Base-by-base conservation (phyloP, 2,888 invertebrate genomes). In the Chalcosyrphus nemorum region DNA sequence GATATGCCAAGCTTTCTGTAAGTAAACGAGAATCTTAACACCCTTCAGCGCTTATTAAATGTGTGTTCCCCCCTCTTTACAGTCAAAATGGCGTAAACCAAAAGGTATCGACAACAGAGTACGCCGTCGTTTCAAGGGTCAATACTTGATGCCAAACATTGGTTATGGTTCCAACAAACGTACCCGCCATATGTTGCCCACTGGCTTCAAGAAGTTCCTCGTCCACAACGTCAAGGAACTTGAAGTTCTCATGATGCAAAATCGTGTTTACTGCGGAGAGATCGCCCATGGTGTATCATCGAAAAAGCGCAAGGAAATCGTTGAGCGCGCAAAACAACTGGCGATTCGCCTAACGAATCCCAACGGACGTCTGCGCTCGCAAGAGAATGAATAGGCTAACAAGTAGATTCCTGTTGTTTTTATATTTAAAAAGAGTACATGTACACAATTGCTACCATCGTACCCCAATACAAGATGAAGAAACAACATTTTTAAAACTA, bases 21-120 rank as follows among this genome's bases (percentile, higher is more conserved):
- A 91, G 92, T 91, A 78, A 27, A 56, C 59, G 27, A 68, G 38
- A 2, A 24, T 24, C 41, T 19, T 63, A 61, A 56, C 35, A 29
- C 5, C 15, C n/a, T 2, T 0, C 19, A 9, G 11, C 4, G 13
- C 3, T n/a, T 11, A 9, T 38, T 43, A 43, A 61, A 45, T 5
- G 11, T n/a, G 6, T 50, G 11, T 3, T 81, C 77, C 66, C 59
- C 61, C 81, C 65, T 66, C n/a, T 86, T 90, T 92, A 15, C 89
- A 97, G 97, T 94, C 96, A 88, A 98, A 97, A 95, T 99, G 99
- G 99, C 96, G 99, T 91, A 99, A 99, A 93, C 99, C 99, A 17
- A 99, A 99, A 93, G 99, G 99, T 97, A 99, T 99, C 93, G 99
- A 99, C 93, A 99, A 99, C 95, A 95, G 99, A 93, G 99, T 99